phyloP scores from a whole-genome alignment of 1,140 invertebrate genomes.

The Ceratoteleas bidentatus region DNA sequence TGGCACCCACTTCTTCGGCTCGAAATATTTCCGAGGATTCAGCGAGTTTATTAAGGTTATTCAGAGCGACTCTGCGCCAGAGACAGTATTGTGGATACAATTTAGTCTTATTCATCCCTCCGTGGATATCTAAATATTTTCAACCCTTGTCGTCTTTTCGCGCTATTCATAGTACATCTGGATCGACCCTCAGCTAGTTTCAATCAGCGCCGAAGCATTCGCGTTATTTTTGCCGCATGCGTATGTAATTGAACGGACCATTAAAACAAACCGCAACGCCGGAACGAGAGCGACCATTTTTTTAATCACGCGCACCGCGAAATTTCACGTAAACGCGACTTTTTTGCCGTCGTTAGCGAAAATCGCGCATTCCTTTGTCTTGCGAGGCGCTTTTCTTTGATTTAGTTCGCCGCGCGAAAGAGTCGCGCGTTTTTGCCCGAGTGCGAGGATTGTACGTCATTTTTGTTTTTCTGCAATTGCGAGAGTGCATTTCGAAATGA shows the following conservation, averaged over 20 bases:
- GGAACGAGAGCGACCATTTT: slow-evolving; percentile 14
- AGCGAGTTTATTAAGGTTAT: slow-evolving; percentile 82
- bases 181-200: slow-evolving; percentile 46
- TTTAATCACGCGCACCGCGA: background rate
- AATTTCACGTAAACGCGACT: slow-evolving; percentile 27
- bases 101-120: slow-evolving; percentile 81
- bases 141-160: slow-evolving; percentile 70
- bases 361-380: slow-evolving; percentile 30
- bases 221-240: slow-evolving; percentile 38
- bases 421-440: no score
- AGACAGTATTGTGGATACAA: slow-evolving; percentile 81
- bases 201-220: slow-evolving; percentile 29
- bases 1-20: slow-evolving; percentile 71
- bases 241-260: slow-evolving; percentile 41
- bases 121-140: slow-evolving; percentile 81
- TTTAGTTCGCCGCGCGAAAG: no score
- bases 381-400: no score
- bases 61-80: slow-evolving; percentile 77
- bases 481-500: no score
- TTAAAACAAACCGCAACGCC: slow-evolving; percentile 46
- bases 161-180: slow-evolving; percentile 55
- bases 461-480: no score
- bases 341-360: slow-evolving; percentile 36
- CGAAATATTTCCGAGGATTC: slow-evolving; percentile 81
- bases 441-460: no score